Conservation (phyloP, 1,140 invertebrate species). For the Lineus longissimus region DNA sequence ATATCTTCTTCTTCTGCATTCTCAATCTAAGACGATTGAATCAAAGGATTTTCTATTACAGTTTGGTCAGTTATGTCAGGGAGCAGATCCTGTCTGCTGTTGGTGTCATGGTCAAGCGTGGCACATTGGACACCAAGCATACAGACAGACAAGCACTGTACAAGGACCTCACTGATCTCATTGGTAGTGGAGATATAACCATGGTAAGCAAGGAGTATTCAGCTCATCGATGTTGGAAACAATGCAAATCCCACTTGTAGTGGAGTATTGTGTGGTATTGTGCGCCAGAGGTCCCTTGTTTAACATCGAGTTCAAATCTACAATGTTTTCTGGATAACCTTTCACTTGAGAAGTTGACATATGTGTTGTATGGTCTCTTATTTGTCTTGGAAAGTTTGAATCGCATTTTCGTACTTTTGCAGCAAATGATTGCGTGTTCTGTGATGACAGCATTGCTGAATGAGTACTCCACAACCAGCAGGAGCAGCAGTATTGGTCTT, state of each 20-base stretch:
- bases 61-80: constrained; percentile 50
- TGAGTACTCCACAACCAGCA: constrained; percentile 81
- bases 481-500: constrained; percentile 78
- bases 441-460: constrained; percentile 77
- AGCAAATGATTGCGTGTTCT: constrained; percentile 69
- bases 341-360: neutral
- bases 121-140: constrained; percentile 69
- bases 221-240: too few relatives aligned
- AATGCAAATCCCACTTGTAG: too few relatives aligned
- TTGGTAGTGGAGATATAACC: constrained; percentile 63
- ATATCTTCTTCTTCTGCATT: too few relatives aligned
- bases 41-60: too few relatives aligned
- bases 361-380: neutral
- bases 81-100: constrained; percentile 62
- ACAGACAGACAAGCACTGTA: constrained; percentile 67
- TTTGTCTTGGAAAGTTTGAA: neutral
- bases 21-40: too few relatives aligned
- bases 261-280: too few relatives aligned
- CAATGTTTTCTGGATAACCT: too few relatives aligned
- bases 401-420: constrained; percentile 23
- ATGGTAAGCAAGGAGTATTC: constrained; percentile 42
- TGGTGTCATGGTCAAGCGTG: constrained; percentile 81
- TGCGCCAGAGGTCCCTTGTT: too few relatives aligned
- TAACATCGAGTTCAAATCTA: too few relatives aligned
- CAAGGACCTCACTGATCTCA: constrained; percentile 69